phyloP scores from a whole-genome alignment of 2,113 vertebrate genomes.

The Clarias magur region DNA sequence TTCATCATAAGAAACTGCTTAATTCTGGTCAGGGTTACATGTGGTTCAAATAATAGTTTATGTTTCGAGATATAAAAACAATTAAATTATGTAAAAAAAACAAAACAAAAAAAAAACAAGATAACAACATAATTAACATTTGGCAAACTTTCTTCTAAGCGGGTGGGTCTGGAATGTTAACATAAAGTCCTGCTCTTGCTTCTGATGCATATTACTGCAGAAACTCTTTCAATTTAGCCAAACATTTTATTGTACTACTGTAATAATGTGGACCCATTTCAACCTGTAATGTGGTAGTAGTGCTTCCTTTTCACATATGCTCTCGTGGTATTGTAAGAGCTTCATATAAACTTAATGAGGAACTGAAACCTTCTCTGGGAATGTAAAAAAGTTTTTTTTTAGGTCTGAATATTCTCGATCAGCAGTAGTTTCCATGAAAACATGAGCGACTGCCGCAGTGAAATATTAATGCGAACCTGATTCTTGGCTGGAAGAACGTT shows the following conservation, averaged over 20 bases:
- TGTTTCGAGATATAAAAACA: not conserved
- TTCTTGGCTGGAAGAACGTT: not conserved
- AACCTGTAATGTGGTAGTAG: conserved; percentile 20
- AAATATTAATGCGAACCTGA: conserved; percentile 20
- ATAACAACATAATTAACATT: not conserved
- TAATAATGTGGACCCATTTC: not conserved
- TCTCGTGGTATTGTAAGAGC: conserved; percentile 18
- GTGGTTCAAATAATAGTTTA: not conserved
- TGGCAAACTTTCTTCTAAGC: not conserved
- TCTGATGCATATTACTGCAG: not conserved
- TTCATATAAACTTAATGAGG: conserved; percentile 1
- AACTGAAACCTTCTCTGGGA: conserved; percentile 16
- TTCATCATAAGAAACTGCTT: not conserved
- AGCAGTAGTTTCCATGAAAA: conserved; percentile 9
- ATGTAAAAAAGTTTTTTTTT: not conserved
- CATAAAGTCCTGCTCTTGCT: not conserved
- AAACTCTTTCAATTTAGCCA: not conserved
- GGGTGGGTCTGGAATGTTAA: not conserved
- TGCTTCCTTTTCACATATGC: conserved; percentile 31
- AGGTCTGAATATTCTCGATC: not conserved
- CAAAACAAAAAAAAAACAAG: not conserved
- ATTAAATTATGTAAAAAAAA: not conserved
- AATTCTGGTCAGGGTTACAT: not conserved
- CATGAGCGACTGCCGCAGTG: not conserved
- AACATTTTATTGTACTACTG: not conserved